Percentiles rank a stretch among this genome's conserved stretches.
phyloP scores from a whole-genome alignment of 1,140 invertebrate species.

The Camponotus vicinus region DNA sequence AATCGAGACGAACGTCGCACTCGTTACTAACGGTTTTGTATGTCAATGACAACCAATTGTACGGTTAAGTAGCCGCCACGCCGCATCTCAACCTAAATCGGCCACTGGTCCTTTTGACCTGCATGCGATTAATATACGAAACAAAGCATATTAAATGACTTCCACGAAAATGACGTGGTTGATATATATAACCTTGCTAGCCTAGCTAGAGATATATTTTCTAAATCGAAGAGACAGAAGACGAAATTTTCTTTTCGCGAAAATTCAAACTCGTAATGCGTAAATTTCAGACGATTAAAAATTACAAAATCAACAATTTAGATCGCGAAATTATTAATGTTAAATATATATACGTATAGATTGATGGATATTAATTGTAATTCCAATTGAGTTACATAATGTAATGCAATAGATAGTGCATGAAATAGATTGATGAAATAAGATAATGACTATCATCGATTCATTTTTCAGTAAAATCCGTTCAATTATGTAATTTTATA shows the following conservation, averaged over 20 bases:
- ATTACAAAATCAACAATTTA: background rate
- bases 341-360: background rate
- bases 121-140: conserved; percentile 77
- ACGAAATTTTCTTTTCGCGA: conserved; percentile 4
- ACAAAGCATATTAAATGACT: conserved; percentile 71
- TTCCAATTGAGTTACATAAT: background rate
- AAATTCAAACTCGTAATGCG: conserved; percentile 1
- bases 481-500: background rate
- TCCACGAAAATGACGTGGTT: conserved; percentile 58
- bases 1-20: conserved; percentile 60
- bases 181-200: conserved; percentile 26
- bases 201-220: conserved; percentile 1
- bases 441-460: conserved; percentile 52
- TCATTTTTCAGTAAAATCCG: background rate
- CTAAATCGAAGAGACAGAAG: background rate
- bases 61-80: conserved; percentile 79
- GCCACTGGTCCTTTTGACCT: conserved; percentile 76
- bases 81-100: conserved; percentile 80
- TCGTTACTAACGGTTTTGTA: conserved; percentile 78
- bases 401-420: background rate
- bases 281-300: background rate
- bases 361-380: background rate
- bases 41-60: conserved; percentile 84
- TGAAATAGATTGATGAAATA: conserved; percentile 21
- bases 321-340: conserved; percentile 30